Conservation (phyloP, 2,888 invertebrate genomes). For the Mythimna pallens region DNA sequence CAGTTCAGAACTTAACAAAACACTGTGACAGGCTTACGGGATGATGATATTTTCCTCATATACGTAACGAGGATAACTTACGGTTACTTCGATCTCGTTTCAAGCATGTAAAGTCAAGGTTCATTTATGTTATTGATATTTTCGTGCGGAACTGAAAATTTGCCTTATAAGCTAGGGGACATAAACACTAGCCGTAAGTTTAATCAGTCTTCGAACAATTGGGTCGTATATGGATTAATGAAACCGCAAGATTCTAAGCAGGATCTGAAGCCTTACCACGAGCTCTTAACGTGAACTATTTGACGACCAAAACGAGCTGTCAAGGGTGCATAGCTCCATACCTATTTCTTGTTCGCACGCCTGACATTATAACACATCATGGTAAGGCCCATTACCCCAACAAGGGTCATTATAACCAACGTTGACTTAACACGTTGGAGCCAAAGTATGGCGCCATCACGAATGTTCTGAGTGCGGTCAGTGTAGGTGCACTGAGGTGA, state of each 20-base stretch:
- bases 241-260: not conserved
- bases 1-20: slow-evolving; percentile 16
- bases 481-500: slow-evolving; percentile 3
- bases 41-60: slow-evolving; percentile 44
- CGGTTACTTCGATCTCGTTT: slow-evolving; percentile 17
- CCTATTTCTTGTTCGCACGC: too few relatives aligned
- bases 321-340: too few relatives aligned
- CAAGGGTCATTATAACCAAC: not conserved
- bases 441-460: not conserved
- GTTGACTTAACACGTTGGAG: not conserved
- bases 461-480: not conserved
- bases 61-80: slow-evolving; percentile 38
- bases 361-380: too few relatives aligned
- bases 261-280: too few relatives aligned
- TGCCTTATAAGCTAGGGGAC: not conserved
- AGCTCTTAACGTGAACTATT: too few relatives aligned
- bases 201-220: too few relatives aligned
- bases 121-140: not conserved
- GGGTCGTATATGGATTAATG: not conserved
- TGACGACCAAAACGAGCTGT: too few relatives aligned
- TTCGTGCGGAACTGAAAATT: not conserved
- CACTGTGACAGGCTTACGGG: slow-evolving; percentile 35
- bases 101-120: not conserved
- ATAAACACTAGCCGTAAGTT: not conserved
- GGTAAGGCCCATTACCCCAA: too few relatives aligned